Evolutionary conservation across 2,888 invertebrate species (phyloP), one percentile per base, ranked within the genome.

Genomic region (Philaethria dido): DNA sequence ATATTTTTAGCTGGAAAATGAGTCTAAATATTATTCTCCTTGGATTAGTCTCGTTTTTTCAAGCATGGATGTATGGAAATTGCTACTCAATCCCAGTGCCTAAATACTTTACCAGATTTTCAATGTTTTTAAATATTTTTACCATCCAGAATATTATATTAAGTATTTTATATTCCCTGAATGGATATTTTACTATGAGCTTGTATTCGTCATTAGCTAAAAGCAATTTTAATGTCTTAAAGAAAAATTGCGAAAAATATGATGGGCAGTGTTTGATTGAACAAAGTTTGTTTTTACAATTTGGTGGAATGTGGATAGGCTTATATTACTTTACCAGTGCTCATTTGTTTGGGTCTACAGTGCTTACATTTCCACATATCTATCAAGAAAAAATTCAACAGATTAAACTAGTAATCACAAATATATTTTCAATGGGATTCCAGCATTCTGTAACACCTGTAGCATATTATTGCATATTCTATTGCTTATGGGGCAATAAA

Each of bases 11-110:
- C 5, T 89, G 94, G 78, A 93, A 94, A 79, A 96, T 95, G 84
- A 94, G 95, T 88, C 80, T 95, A 0, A 95, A 94, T 74, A 93
- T 95, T 54, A 83, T 95, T 29, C 93, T 96, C 0, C 93, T 96
- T 18, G 89, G 93, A 13, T 80, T 92, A 29, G 93, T 95, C 0
- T 94, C 96, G 11, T 94, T 95, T 69, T 91, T 95, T 6, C 96
- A 96, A 86, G 95, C 96, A n/a, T 89, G 96, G 47, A 92, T 95
- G 42, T 94, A 95, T 77, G 95, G 95, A 54, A 95, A 95, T 78
- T 95, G 94, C 72, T 95, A 96, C 75, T 91, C 96, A 25, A 87
- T 93, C 20, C 93, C 94, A 59, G 86, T 93, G 44, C 91, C 93
- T 0, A 96, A 95, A 76, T 93, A 94, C 70, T 93, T 94, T 45